These are phyloP conservation scores for Popillia japonica DNA, from an alignment of 1,140 invertebrate species.

Conservation along the genomic window DNA sequence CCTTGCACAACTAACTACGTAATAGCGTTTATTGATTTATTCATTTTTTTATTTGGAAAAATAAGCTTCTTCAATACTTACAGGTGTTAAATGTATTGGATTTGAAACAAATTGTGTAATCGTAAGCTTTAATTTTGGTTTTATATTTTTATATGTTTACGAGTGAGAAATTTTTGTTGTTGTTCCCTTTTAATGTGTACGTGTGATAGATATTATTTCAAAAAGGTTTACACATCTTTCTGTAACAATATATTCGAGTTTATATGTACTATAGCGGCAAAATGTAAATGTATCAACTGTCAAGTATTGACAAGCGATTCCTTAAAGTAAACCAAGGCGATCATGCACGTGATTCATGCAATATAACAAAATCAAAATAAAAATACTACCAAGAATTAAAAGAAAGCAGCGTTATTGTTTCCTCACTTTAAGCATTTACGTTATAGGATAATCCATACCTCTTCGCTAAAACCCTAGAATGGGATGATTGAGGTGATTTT, in stretches of 20 bases:
- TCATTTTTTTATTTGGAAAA: too few relatives aligned
- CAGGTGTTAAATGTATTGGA: neutral
- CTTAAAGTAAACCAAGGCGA: neutral
- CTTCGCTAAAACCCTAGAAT: slow-evolving; percentile 55
- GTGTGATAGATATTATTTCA: neutral
- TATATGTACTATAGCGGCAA: neutral
- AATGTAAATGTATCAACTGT: neutral
- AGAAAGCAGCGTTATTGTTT: slow-evolving; percentile 17
- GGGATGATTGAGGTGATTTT: slow-evolving; percentile 48
- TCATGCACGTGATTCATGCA: slow-evolving; percentile 22
- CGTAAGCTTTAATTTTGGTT: neutral
- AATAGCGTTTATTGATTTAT: slow-evolving; percentile 9
- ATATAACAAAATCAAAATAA: slow-evolving; percentile 16
- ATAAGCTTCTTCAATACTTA: slow-evolving; percentile 31
- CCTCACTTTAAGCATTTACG: neutral
- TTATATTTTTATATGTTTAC: too few relatives aligned
- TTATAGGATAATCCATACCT: slow-evolving; percentile 48
- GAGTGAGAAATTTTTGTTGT: neutral
- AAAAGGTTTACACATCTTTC: slow-evolving; percentile 3
- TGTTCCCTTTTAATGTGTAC: neutral
- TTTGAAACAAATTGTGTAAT: neutral
- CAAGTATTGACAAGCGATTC: neutral
- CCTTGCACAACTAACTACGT: neutral
- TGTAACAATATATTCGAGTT: slow-evolving; percentile 18
- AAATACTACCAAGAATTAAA: neutral